Percentiles rank a stretch among this genome's conserved stretches.
Evolutionary conservation across 2,888 invertebrate genomes (phyloP).

Genomic region (Tenthredo notha): DNA sequence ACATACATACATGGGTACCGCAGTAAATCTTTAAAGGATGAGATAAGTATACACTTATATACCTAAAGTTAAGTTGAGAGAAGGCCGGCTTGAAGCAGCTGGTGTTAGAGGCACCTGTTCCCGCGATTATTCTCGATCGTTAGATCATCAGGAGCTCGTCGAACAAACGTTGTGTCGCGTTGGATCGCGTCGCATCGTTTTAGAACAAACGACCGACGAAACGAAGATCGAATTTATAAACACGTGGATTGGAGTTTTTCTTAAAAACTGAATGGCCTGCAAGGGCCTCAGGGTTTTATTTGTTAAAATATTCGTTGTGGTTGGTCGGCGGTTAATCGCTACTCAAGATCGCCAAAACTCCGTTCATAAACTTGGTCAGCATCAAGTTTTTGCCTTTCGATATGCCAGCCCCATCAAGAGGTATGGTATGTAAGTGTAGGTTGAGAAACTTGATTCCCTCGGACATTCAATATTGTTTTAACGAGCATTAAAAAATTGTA

Average conservation of each 20-base stretch:
- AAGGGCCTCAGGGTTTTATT: constrained; percentile 28
- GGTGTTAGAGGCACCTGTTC: constrained; percentile 46
- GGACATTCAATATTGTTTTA: constrained; percentile 33
- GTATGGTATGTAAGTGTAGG: constrained; percentile 10
- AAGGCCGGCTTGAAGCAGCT: constrained; percentile 9
- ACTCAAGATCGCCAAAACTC: constrained; percentile 38
- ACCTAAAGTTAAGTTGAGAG: not conserved
- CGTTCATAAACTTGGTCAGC: constrained; percentile 48
- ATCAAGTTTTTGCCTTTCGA: constrained; percentile 45
- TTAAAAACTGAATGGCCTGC: constrained; percentile 26
- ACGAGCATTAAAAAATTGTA: constrained; percentile 50
- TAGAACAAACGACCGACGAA: not conserved
- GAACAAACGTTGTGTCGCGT: not conserved
- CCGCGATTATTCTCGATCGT: constrained; percentile 45
- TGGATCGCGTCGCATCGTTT: not conserved
- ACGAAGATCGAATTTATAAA: constrained; percentile 35
- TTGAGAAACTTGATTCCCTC: constrained; percentile 27
- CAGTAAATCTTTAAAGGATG: not conserved
- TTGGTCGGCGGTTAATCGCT: constrained; percentile 28
- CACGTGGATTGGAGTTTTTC: not conserved
- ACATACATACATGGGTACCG: not conserved
- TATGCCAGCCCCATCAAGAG: not conserved
- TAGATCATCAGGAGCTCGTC: constrained; percentile 35
- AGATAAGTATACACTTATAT: not conserved
- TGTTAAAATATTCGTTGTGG: constrained; percentile 40